Conservation (phyloP, 2,797 vertebrate genomes). For the Clarias pachynema region DNA sequence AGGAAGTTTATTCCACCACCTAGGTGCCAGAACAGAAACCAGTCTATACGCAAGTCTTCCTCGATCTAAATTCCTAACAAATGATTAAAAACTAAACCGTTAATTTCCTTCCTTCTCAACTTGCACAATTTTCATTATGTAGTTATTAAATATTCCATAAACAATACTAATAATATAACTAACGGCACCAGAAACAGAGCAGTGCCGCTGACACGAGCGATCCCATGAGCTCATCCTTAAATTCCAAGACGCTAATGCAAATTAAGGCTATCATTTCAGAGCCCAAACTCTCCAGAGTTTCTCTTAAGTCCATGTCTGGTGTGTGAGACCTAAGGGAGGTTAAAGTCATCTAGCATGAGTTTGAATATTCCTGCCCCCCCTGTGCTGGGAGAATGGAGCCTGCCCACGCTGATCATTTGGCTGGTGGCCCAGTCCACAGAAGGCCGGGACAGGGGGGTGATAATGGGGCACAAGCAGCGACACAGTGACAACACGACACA, state of each 20-base stretch:
- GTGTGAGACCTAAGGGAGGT: constrained; percentile 23
- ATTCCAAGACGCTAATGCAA: background rate
- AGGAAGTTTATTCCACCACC: too few relatives aligned
- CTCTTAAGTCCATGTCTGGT: background rate
- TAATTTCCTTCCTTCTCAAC: background rate
- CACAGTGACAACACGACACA: constrained; percentile 74
- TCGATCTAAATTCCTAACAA: background rate
- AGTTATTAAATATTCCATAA: background rate
- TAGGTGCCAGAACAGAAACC: too few relatives aligned
- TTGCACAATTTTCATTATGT: background rate
- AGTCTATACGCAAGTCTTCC: too few relatives aligned
- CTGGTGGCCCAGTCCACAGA: constrained; percentile 72
- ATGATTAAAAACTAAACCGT: background rate
- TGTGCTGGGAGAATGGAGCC: constrained; percentile 54
- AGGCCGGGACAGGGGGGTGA: constrained; percentile 66
- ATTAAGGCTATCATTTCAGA: constrained; percentile 20
- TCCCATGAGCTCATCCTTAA: background rate
- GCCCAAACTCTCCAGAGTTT: constrained; percentile 16
- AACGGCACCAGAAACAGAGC: background rate
- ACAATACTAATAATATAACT: background rate
- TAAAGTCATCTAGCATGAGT: constrained; percentile 20
- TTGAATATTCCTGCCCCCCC: constrained; percentile 1
- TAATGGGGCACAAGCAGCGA: constrained; percentile 78
- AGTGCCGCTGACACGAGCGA: background rate
- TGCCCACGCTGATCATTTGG: constrained; percentile 72